Base-by-base conservation (phyloP, 2,113 vertebrate genomes). In the Nymphicus hollandicus region DNA sequence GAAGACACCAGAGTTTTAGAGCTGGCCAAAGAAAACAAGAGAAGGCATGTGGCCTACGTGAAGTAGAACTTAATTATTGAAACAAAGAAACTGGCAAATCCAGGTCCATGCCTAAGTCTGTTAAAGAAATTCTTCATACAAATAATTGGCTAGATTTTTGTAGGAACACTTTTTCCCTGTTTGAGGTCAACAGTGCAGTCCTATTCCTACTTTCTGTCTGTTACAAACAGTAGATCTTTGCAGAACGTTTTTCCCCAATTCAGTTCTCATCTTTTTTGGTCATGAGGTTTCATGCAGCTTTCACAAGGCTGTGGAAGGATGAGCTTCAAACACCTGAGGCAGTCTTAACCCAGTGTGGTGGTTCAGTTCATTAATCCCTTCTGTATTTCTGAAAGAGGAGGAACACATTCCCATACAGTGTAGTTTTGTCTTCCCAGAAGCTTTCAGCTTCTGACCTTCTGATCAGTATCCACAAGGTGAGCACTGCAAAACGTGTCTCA, bases 361-460 rank as follows among this genome's bases (percentile, higher is more conserved):
- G 14, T 79, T 93, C 93, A 94, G 93, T 94, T 96, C 91, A 91
- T 96, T 91, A 91, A 94, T 96, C 83, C 85, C 61, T 72, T 92
- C 84, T 95, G 66, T 76, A 86, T 93, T 98, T 74, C 61, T 73
- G 74, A 66, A 81, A 72, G 74, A 96, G 91, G 90, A 94, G 91
- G 96, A 85, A 55, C 16, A 3, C 4, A 1, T 65, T 89, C 43
- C 68, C 44, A 23, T 50, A 23, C 0, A 16, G 17, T 39, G 16
- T 19, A 47, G 37, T n/a, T 76, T 86, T 88, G 5, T 17, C 50
- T 90, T 86, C n/a, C 10, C 44, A 73, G 81, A 86, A 73, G 13
- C 31, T 86, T 96, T 68, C 47, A 56, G 17, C 31, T 64, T 64
- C 50, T 80, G 64, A 80, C 25, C 37, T 60, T 46, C 49, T 80